Percentiles rank a stretch among this genome's conserved stretches.
Conservation (phyloP, 37 sponge, comb jelly and placozoan species). For the Corticium candelabrum region DNA sequence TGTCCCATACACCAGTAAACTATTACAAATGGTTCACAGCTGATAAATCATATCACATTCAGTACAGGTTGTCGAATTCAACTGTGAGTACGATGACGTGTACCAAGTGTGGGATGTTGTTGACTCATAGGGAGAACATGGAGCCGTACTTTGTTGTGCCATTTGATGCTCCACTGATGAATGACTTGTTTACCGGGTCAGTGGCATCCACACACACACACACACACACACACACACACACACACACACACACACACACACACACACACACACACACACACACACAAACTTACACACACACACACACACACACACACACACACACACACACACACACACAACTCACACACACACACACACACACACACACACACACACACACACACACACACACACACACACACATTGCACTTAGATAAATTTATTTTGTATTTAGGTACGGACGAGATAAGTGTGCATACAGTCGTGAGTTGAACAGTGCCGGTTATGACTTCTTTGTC, state of each 20-base stretch:
- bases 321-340: conserved; percentile 5
- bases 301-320: not conserved
- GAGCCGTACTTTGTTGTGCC: conserved; percentile 17
- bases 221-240: too few species aligned
- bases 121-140: conserved; percentile 13
- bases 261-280: too few species aligned
- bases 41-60: too few species aligned
- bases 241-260: too few species aligned
- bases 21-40: conserved; percentile 19
- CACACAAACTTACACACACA: too few species aligned
- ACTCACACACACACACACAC: conserved; percentile 2
- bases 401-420: too few species aligned
- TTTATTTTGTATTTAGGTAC: too few species aligned
- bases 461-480: conserved; percentile 5
- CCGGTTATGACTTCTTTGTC: not conserved
- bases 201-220: not conserved
- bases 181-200: conserved; percentile 11
- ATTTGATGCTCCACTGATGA: conserved; percentile 3
- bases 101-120: too few species aligned
- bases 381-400: not conserved
- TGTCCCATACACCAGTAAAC: conserved; percentile 2
- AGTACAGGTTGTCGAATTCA: too few species aligned
- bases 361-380: conserved; percentile 5
- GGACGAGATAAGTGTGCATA: conserved; percentile 21
- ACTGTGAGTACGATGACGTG: too few species aligned